phyloP scores from a whole-genome alignment of 2,888 invertebrate species.

The Noctua comes region DNA sequence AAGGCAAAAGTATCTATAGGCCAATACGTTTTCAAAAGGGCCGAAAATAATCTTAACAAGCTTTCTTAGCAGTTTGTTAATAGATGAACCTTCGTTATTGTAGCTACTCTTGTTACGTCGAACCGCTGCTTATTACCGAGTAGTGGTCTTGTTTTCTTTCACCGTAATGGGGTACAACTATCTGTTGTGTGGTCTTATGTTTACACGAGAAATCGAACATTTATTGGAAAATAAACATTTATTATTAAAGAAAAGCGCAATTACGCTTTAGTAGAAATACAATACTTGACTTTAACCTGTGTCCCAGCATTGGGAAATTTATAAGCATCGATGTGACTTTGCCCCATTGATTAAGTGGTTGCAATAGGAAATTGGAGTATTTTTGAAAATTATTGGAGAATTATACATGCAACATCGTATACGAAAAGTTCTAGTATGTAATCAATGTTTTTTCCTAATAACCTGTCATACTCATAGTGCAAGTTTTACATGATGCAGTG shows the following conservation, averaged over 20 bases:
- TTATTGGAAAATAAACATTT: constrained; percentile 12
- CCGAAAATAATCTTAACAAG: background rate
- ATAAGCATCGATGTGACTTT: background rate
- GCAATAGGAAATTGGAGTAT: background rate
- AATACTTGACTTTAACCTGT: background rate
- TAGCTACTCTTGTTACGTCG: constrained; percentile 16
- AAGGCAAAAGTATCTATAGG: background rate
- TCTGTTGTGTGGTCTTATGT: constrained; percentile 11
- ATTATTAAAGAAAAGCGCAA: constrained; percentile 2
- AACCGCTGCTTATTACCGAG: constrained; percentile 49
- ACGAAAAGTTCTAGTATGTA: background rate
- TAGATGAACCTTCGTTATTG: constrained; percentile 11
- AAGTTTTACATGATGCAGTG: background rate
- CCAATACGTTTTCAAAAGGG: background rate
- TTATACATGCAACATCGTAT: background rate
- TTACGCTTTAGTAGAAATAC: background rate
- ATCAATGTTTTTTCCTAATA: background rate
- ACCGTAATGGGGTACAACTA: constrained; percentile 35
- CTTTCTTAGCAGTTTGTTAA: background rate
- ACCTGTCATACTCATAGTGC: background rate
- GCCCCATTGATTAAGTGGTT: background rate
- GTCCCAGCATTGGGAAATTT: background rate
- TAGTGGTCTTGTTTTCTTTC: constrained; percentile 46
- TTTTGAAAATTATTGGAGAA: background rate
- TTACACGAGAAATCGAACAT: constrained; percentile 16